These are phyloP conservation scores for Dipodomys stephensi DNA, from an alignment of 2,113 vertebrate genomes.

Conservation along the genomic window DNA sequence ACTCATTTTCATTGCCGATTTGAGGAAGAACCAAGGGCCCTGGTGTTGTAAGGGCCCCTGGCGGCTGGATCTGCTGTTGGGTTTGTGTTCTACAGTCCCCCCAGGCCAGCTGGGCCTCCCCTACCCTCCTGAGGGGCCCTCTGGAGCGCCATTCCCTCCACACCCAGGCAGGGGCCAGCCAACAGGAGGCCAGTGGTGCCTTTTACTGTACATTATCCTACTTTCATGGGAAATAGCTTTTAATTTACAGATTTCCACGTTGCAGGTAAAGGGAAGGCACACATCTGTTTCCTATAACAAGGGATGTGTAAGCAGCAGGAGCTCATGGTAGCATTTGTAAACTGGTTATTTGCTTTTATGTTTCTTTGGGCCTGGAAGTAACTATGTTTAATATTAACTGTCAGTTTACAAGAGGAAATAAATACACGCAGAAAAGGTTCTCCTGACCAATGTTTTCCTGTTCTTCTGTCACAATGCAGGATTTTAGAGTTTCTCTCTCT, in stretches of 20 bases:
- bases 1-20: background rate
- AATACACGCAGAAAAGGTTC: conserved; percentile 38
- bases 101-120: background rate
- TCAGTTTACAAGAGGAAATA: conserved; percentile 66
- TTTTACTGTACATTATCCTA: background rate
- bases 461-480: conserved; percentile 75
- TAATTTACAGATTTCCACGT: conserved; percentile 13
- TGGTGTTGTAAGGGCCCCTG: background rate
- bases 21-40: background rate
- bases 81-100: background rate
- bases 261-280: background rate
- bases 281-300: background rate
- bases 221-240: conserved; percentile 3
- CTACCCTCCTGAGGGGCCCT: too few relatives aligned
- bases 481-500: conserved; percentile 67
- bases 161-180: background rate
- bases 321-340: conserved; percentile 48
- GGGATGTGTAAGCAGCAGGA: conserved; percentile 6
- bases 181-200: background rate
- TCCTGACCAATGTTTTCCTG: conserved; percentile 70
- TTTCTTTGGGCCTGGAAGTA: conserved; percentile 74
- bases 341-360: conserved; percentile 71
- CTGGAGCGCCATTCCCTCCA: background rate
- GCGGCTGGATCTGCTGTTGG: background rate
- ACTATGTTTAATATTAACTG: conserved; percentile 76